Evolutionary conservation across 2,888 invertebrate species (phyloP), one percentile per base, ranked within the genome.

Genomic region (Dinocampus coccinellae): DNA sequence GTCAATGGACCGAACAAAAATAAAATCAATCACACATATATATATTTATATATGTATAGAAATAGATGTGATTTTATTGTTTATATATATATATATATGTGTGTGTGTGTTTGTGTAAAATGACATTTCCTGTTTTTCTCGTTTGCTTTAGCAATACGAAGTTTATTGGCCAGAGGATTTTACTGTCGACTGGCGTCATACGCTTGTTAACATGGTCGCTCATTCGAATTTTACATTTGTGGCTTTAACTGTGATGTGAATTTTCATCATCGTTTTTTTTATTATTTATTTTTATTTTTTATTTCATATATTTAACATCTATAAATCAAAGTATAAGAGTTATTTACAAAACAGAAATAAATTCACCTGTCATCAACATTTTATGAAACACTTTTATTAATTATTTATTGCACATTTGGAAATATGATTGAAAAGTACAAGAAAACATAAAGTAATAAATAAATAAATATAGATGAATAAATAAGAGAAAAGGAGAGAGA

Each of bases 141-240:
- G 39, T 66, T 72, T 62, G 42, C 53, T 66, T 53, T 62, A 16
- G 42, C 55, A 57, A 36, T 66, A 66, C 58, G 58, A 72, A 67
- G 64, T 72, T 69, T 67, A 72, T 69, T 72, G 64, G 72, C 55
- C 57, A 26, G 57, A 60, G 63, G 70, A 70, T 74, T 74, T 72
- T 60, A 72, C 69, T 69, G 70, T 69, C 66, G 72, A 69, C 64
- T 67, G 62, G 53, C 58, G 74, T 72, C 66, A 72, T 70, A 72
- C 62, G 69, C 58, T 74, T 72, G 72, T 72, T 72, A 74, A 72
- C 72, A 70, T 63, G 65, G 57, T 62, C 69, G 58, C 62, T 66
- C 66, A 66, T 62, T 16, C 65, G 47, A n/a, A 47, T 47, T 47
- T n/a, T 47, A 47, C 47, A 47, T 47, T 47, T 47, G 47, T 47